Conservation (phyloP, 2,113 vertebrate genomes). For the Leucosticte australis region DNA sequence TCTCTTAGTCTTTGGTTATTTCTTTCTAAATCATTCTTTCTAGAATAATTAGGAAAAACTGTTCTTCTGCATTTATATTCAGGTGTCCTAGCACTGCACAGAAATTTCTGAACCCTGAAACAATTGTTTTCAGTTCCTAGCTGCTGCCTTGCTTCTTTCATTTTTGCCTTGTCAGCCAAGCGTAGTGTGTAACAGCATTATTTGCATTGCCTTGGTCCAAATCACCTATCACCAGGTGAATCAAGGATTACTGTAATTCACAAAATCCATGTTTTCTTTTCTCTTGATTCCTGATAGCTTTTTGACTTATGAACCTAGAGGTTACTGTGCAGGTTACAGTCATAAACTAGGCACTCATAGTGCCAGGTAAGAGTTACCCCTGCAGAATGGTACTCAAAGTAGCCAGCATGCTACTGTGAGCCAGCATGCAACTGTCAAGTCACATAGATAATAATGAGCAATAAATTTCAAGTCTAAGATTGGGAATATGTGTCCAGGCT, state of each 20-base stretch:
- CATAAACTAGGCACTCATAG: background rate
- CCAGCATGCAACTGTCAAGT: background rate
- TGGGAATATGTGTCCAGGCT: background rate
- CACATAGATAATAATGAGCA: background rate
- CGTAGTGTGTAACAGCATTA: rapidly evolving
- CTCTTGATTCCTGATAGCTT: background rate
- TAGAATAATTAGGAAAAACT: background rate
- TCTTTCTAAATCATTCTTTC: background rate
- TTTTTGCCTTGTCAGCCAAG: background rate
- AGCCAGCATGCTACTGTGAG: background rate
- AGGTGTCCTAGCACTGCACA: background rate
- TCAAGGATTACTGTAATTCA: background rate
- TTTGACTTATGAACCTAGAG: background rate
- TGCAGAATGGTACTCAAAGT: background rate
- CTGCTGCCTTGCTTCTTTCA: background rate
- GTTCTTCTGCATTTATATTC: background rate
- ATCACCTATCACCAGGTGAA: rapidly evolving
- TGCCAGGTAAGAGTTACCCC: background rate
- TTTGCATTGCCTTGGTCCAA: background rate
- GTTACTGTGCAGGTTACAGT: background rate
- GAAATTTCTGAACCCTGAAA: background rate
- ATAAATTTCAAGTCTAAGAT: background rate
- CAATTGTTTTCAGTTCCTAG: background rate
- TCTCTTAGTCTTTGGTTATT: background rate
- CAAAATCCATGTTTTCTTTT: background rate